These are phyloP conservation scores for Drosophila virilis DNA, from an alignment of 1,140 invertebrate genomes.

Conservation along the genomic window DNA sequence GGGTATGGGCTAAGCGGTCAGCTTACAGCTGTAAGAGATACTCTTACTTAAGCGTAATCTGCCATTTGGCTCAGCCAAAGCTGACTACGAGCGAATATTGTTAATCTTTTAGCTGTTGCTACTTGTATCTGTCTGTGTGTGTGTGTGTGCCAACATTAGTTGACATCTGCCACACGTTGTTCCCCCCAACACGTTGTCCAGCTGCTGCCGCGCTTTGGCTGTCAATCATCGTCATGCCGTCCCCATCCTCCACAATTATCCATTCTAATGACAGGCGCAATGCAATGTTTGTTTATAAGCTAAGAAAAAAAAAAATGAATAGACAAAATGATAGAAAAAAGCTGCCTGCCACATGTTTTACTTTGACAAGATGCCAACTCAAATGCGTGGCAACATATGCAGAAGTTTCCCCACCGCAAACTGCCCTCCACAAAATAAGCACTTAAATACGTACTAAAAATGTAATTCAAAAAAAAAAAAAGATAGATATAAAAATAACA, in stretches of 20 bases:
- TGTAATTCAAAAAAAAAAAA: constrained; percentile 60
- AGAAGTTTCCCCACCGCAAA: constrained; percentile 1
- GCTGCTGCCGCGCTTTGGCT: constrained; percentile 18
- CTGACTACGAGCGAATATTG: constrained; percentile 12
- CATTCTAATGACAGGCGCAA: constrained; percentile 74
- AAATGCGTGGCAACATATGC: constrained; percentile 47
- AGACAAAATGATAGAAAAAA: constrained; percentile 24
- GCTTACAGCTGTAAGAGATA: constrained; percentile 51
- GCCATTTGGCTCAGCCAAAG: constrained; percentile 55
- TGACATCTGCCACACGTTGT: constrained; percentile 76
- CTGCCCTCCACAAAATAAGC: constrained; percentile 29
- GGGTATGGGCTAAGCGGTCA: neutral
- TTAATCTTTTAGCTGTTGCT: constrained; percentile 7
- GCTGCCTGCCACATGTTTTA: constrained; percentile 74
- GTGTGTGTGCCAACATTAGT: constrained; percentile 61
- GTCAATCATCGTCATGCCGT: constrained; percentile 57
- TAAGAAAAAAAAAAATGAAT: constrained; percentile 2
- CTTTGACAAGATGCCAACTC: constrained; percentile 75
- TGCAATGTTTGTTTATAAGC: constrained; percentile 55
- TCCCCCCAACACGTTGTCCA: constrained; percentile 10
- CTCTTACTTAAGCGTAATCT: constrained; percentile 52
- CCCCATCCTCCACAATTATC: constrained; percentile 68
- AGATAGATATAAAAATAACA: constrained; percentile 19
- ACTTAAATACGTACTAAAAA: constrained; percentile 64
- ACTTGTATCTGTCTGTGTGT: constrained; percentile 4